phyloP scores from a whole-genome alignment of 2,113 vertebrate genomes.

The Patagioenas fasciata region DNA sequence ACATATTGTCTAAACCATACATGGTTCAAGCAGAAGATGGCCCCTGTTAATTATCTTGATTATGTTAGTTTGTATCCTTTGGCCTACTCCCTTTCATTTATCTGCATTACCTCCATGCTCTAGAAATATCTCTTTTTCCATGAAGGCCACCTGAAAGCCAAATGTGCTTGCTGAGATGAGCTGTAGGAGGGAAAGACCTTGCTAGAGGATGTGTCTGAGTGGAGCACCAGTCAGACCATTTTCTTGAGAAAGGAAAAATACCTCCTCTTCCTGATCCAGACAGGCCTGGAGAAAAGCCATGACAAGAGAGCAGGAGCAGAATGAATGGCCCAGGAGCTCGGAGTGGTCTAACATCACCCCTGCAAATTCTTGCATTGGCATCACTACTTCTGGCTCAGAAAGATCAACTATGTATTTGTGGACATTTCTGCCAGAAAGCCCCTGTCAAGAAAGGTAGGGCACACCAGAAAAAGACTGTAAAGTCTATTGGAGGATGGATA shows the following conservation, averaged over 20 bases:
- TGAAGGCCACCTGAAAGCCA: background rate
- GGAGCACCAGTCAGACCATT: background rate
- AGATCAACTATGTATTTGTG: fast-evolving
- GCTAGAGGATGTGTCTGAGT: background rate
- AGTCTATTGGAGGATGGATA: background rate
- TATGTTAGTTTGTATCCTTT: background rate
- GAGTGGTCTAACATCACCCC: background rate
- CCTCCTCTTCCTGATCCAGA: background rate
- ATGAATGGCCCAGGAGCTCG: background rate
- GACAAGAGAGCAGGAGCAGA: background rate
- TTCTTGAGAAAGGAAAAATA: background rate
- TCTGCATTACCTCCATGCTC: background rate
- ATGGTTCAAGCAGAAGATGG: background rate
- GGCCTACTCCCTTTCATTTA: background rate
- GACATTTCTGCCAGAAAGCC: background rate
- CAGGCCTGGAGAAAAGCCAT: background rate
- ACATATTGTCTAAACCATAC: background rate
- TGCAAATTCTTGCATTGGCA: background rate
- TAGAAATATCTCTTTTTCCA: background rate
- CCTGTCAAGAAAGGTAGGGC: background rate
- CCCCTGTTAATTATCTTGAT: background rate
- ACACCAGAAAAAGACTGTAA: background rate
- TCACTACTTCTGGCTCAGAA: background rate
- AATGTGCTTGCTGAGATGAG: background rate
- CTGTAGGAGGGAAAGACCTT: background rate